Conservation (phyloP, 2,797 vertebrate species). For the Aldrovandia affinis region DNA sequence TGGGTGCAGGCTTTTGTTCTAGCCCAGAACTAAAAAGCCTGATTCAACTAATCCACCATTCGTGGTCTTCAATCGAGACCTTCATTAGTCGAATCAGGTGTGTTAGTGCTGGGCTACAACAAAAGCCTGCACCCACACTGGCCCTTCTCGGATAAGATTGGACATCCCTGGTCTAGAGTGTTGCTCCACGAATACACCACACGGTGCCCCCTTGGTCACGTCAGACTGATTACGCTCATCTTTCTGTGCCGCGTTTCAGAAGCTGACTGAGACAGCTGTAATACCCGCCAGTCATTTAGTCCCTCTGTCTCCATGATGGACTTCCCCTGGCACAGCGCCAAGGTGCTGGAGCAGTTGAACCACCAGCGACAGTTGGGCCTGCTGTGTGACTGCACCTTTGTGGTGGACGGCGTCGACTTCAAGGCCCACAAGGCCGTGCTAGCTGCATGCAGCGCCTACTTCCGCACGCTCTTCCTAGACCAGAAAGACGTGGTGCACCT, state of each 20-base stretch:
- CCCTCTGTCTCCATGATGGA: slow-evolving; percentile 77
- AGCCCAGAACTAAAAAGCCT: too few relatives aligned
- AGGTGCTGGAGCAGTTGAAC: slow-evolving; percentile 92
- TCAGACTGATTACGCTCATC: background rate
- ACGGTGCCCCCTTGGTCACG: background rate
- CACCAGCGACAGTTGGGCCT: slow-evolving; percentile 90
- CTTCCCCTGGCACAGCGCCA: slow-evolving; percentile 94
- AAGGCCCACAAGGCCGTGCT: slow-evolving; percentile 96
- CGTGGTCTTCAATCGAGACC: too few relatives aligned
- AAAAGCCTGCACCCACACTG: background rate
- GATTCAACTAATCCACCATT: too few relatives aligned
- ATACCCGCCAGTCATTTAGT: background rate
- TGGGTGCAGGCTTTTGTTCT: too few relatives aligned
- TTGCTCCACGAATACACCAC: slow-evolving; percentile 6
- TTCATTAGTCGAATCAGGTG: too few relatives aligned
- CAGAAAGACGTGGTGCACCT: slow-evolving; percentile 98
- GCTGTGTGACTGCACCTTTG: slow-evolving; percentile 95
- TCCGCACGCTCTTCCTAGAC: slow-evolving; percentile 92
- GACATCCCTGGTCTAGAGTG: background rate
- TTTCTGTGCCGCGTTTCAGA: background rate
- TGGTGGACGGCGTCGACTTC: slow-evolving; percentile 94
- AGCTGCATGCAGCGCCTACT: slow-evolving; percentile 95
- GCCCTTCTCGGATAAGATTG: background rate
- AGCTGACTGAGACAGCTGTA: background rate
- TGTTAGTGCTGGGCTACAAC: too few relatives aligned